Percentiles rank a stretch among this genome's conserved stretches.
phyloP scores from a whole-genome alignment of 2,888 invertebrate species.

The Schizotus pectinicornis region DNA sequence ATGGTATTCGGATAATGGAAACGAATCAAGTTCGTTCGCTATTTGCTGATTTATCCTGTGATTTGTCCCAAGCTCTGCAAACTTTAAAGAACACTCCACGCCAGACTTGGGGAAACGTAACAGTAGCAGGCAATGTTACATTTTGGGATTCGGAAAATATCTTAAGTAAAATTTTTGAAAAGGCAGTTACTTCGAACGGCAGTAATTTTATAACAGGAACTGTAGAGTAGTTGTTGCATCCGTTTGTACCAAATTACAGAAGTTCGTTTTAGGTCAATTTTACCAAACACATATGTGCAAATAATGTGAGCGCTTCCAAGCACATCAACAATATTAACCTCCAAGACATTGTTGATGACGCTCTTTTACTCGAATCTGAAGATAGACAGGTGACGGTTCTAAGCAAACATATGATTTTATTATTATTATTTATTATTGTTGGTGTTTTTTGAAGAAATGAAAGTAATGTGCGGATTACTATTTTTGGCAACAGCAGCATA shows the following conservation, averaged over 20 bases:
- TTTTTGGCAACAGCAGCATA: too few species aligned
- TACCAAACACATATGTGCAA: constrained; percentile 38
- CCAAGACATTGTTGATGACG: constrained; percentile 48
- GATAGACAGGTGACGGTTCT: constrained; percentile 44
- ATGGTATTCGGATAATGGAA: constrained; percentile 21
- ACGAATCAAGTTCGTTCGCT: background rate
- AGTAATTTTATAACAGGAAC: constrained; percentile 36
- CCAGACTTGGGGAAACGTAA: constrained; percentile 37
- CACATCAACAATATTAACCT: constrained; percentile 49
- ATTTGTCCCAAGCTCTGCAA: constrained; percentile 26
- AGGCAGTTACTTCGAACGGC: constrained; percentile 40
- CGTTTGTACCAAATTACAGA: background rate
- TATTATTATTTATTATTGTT: constrained; percentile 8
- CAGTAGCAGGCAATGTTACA: constrained; percentile 41
- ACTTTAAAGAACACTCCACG: constrained; percentile 37
- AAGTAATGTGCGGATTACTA: background rate
- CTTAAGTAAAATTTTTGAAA: constrained; percentile 42
- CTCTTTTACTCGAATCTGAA: constrained; percentile 42
- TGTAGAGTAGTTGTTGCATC: constrained; percentile 1
- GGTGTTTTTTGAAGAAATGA: too few species aligned
- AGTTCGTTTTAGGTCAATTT: constrained; percentile 43
- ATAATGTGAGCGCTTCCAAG: constrained; percentile 37
- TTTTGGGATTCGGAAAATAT: constrained; percentile 39
- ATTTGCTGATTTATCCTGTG: constrained; percentile 4
- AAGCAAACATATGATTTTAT: background rate